Percentiles rank a stretch among this genome's conserved stretches.
These are phyloP conservation scores for Bucco capensis DNA, from an alignment of 2,113 vertebrate species.

Conservation along the genomic window DNA sequence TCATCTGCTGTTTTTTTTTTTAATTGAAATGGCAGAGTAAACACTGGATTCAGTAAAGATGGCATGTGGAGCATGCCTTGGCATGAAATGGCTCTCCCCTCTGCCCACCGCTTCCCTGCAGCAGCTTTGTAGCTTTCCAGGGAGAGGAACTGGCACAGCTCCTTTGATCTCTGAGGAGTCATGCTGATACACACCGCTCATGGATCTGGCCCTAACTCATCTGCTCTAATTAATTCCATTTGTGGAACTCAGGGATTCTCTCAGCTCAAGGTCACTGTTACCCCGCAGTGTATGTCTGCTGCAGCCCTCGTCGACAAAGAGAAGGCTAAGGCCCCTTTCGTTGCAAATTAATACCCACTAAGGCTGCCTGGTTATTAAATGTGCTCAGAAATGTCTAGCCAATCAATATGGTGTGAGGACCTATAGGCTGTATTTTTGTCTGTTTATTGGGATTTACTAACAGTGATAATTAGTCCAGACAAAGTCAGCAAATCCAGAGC, in stretches of 20 bases:
- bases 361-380: neutral
- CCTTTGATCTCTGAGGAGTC: constrained; percentile 25
- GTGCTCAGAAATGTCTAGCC: neutral
- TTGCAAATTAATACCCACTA: neutral
- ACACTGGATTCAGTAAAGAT: neutral
- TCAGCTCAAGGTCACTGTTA: constrained; percentile 27
- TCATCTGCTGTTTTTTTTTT: neutral
- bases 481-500: neutral
- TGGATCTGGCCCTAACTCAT: constrained; percentile 7
- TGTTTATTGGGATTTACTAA: neutral
- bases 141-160: constrained; percentile 46
- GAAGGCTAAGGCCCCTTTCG: neutral
- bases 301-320: neutral
- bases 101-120: neutral
- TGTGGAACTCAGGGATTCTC: neutral
- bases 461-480: neutral
- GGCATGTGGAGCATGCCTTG: constrained; percentile 44
- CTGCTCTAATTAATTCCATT: constrained; percentile 31
- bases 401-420: neutral
- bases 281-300: neutral
- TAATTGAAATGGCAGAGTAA: constrained; percentile 24
- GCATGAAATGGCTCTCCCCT: neutral
- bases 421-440: neutral
- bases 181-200: neutral
- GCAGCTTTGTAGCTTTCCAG: constrained; percentile 52